Evolutionary conservation across 2,113 vertebrate genomes (phyloP), one percentile per base, ranked within the genome.

Genomic region (Meriones unguiculatus): DNA sequence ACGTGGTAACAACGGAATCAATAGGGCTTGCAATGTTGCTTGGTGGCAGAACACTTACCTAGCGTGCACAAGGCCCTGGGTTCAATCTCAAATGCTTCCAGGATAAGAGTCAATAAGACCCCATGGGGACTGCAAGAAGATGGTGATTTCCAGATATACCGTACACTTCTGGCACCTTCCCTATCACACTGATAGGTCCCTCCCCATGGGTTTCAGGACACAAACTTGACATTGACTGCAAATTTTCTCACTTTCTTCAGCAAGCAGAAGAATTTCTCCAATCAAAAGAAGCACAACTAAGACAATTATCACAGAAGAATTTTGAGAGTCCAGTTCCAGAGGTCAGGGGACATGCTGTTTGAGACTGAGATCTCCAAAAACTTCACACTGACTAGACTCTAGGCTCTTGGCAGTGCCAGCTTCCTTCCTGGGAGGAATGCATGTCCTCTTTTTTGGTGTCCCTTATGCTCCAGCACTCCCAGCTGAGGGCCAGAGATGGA

Each of bases 181-280:
- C 73, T 35, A 87, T 25, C 17, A 14, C 32, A 46, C 15, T 77
- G 3, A 22, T 25, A 18, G 46, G 41, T 64, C 54, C 59, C 7
- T 91, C 32, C 18, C 41, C 46, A 13, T 38, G 57, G 38, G 7
- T 67, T 87, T 57, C 41, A 57, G 14, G 20, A 92, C 7, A 38
- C n/a, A 69, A 81, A 20, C 52, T 54, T 62, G 64, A 90, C 24
- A 25, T 17, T 78, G 8, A 54, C 50, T 14, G n/a, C 10, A 85
- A 54, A 59, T 57, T 62, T 70, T 90, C 17, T 84, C 75, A 12
- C 72, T 57, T 77, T 89, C 88, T 90, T 84, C 75, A 88, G 62
- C 5, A 62, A 77, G 67, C 20, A 50, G 41, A 65, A n/a, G 13
- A 94, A 86, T 96, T 94, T 82, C 50, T 92, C 88, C 69, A 67